phyloP scores from a whole-genome alignment of 1,140 invertebrate genomes.

The Drosophila punjabiensis region DNA sequence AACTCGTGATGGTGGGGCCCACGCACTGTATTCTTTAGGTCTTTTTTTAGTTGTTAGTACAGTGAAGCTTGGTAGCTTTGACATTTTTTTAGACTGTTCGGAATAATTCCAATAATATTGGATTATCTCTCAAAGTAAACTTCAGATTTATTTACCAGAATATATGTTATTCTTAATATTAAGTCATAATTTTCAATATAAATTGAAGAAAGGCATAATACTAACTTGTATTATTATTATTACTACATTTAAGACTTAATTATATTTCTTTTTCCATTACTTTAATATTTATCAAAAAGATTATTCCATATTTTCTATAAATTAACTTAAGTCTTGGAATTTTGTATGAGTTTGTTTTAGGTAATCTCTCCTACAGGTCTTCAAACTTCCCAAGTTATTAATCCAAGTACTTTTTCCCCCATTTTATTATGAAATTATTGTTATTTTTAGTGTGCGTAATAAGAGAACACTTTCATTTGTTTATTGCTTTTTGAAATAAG shows the following conservation, averaged over 20 bases:
- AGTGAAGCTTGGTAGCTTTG: not conserved
- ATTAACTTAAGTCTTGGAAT: not conserved
- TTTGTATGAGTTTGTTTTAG: not conserved
- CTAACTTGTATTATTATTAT: too few species aligned
- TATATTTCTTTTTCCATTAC: too few species aligned
- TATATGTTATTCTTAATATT: too few species aligned
- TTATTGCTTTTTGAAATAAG: slow-evolving; percentile 11
- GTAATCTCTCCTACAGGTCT: not conserved
- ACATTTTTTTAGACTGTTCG: accelerated
- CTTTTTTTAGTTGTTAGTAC: not conserved
- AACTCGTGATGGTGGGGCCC: slow-evolving; percentile 4
- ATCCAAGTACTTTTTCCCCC: not conserved
- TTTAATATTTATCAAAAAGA: too few species aligned
- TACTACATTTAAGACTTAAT: too few species aligned
- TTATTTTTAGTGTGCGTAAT: not conserved
- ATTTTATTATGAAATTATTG: not conserved
- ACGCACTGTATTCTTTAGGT: slow-evolving; percentile 15
- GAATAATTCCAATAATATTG: not conserved
- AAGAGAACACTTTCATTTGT: not conserved
- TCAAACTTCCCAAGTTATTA: too few species aligned
- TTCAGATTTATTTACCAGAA: too few species aligned
- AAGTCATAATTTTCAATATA: too few species aligned
- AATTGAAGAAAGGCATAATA: too few species aligned
- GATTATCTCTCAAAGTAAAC: too few species aligned
- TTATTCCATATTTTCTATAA: too few species aligned